Evolutionary conservation across 53 echinoderm and acorn worm genomes (phyloP), one percentile per base, ranked within the genome.

Genomic region (Stichopus horrens): DNA sequence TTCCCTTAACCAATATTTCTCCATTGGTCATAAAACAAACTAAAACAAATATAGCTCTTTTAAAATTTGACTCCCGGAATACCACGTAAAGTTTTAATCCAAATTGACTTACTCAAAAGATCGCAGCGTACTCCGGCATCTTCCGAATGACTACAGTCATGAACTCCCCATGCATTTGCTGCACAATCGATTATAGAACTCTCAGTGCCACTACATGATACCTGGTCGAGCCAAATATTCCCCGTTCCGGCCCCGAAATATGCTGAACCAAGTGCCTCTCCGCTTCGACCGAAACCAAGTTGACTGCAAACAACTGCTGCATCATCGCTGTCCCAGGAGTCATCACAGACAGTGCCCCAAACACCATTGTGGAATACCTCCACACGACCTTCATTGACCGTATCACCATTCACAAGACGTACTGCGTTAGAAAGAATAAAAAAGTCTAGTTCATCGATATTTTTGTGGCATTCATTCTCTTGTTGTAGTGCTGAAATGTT

Each of bases 281-380:
- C 37, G 52, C 89, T 89, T 13, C n/a, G 19, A 21, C 89, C 92
- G 1, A 89, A 86, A 5, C 92, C 92, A 21, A 92, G 89, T 67
- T 91, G 88, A 19, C 75, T 74, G 76, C 91, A 91, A 60, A 91
- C 87, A 53, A 91, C 91, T 20, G 9, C 8, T 13, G 88, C 91
- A 21, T 88, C 83, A 7, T 52, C 20, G 63, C 88, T 60, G 14
- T 78, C 81, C 91, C 91, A 91, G 0, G 60, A 81, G 10, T 91
- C 91, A 52, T 91, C 91, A 53, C 91, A 91, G 11, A 91, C 91
- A 9, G 91, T 91, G 18, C 91, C 91, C 91, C 91, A 91, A 52
- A 75, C 21, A 13, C 76, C 81, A 54, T 88, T 5, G 83, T 53
- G 74, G 76, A 88, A 91, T 54, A 91, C 76, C 74, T 91, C 91